These are phyloP conservation scores for Parthenolecanium corni DNA, from an alignment of 2,888 invertebrate genomes.

Conservation along the genomic window DNA sequence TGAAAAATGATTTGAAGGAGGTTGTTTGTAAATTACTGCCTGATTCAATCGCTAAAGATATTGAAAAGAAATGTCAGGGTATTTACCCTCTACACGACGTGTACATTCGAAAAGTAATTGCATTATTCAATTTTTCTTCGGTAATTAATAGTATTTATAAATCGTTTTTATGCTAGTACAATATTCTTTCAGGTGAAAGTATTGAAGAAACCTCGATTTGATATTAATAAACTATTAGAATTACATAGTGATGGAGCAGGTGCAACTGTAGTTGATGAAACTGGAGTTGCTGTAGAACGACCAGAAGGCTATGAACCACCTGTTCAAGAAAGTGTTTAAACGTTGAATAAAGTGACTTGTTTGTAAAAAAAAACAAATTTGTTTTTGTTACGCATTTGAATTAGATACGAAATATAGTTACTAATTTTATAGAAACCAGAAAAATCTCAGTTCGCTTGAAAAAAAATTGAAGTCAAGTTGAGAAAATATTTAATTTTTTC, in stretches of 20 bases:
- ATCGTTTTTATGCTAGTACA: background rate
- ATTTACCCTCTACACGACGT: constrained; percentile 98
- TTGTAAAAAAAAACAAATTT: no score
- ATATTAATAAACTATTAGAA: constrained; percentile 87
- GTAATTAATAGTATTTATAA: constrained; percentile 39
- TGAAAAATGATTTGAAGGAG: constrained; percentile 81
- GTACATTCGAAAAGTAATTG: constrained; percentile 80
- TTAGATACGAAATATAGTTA: no score
- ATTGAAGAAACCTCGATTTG: constrained; percentile 95
- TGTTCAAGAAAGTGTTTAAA: constrained; percentile 74
- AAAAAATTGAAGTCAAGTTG: no score
- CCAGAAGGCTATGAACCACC: constrained; percentile 98
- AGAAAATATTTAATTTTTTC: no score
- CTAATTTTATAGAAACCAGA: no score
- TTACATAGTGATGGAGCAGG: constrained; percentile 81
- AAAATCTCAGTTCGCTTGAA: no score
- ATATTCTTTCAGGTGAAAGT: constrained; percentile 75
- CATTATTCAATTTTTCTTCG: constrained; percentile 32
- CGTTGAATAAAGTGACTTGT: constrained; percentile 43
- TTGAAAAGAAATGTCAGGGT: constrained; percentile 91
- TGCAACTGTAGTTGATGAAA: constrained; percentile 45
- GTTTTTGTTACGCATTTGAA: no score
- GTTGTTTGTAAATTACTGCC: constrained; percentile 94
- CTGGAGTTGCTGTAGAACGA: constrained; percentile 72
- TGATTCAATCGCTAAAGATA: constrained; percentile 98